A percentile compares a stretch with the other conserved stretches of the same genome.
Conservation (phyloP, 2,797 vertebrate genomes). For the Dipus sagitta region DNA sequence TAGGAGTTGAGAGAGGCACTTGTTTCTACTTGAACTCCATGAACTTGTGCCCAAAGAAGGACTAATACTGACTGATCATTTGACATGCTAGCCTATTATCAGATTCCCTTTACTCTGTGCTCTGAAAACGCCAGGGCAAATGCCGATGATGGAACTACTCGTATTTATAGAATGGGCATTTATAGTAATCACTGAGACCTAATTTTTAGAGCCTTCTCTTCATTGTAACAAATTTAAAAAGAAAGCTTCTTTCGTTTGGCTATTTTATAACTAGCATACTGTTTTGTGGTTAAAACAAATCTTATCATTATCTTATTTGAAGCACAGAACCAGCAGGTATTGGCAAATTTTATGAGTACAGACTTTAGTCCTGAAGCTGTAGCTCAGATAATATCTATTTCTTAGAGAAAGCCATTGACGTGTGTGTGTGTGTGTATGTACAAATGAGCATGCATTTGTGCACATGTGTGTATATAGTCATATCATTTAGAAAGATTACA, state of each 20-base stretch:
- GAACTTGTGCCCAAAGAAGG: slow-evolving; percentile 41
- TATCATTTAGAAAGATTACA: slow-evolving; percentile 31
- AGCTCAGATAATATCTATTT: background rate
- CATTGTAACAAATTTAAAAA: slow-evolving; percentile 47
- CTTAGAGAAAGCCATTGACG: slow-evolving; percentile 5
- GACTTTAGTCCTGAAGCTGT: background rate
- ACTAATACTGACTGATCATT: slow-evolving; percentile 48
- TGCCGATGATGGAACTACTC: background rate
- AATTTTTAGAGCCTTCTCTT: background rate
- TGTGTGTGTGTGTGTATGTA: background rate
- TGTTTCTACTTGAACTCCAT: slow-evolving; percentile 27
- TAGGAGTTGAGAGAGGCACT: background rate
- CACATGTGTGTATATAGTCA: background rate
- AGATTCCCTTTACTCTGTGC: slow-evolving; percentile 9
- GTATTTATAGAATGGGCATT: background rate
- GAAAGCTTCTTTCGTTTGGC: slow-evolving; percentile 16
- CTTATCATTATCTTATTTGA: background rate
- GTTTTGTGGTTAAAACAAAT: slow-evolving; percentile 3
- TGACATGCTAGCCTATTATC: slow-evolving; percentile 37
- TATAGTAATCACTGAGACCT: background rate
- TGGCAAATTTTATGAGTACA: background rate
- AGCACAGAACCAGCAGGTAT: background rate
- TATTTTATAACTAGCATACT: background rate
- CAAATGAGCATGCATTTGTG: background rate
- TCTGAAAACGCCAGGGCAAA: slow-evolving; percentile 45